phyloP scores from a whole-genome alignment of 2,888 invertebrate genomes.

The Torymus auratus region DNA sequence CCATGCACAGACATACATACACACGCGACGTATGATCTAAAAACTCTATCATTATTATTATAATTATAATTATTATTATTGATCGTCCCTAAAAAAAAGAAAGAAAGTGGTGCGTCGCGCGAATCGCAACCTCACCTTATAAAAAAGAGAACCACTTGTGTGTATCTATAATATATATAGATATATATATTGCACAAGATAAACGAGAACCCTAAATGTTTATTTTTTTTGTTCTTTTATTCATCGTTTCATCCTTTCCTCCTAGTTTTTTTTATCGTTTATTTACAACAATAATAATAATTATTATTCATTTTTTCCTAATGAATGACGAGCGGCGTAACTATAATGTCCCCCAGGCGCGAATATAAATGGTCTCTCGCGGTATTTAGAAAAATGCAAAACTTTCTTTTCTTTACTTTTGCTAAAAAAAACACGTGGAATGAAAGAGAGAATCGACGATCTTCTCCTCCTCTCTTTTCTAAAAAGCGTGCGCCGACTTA shows the following conservation, averaged over 20 bases:
- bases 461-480: background rate
- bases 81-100: slow-evolving; percentile 21
- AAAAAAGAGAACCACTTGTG: slow-evolving; percentile 34
- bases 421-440: slow-evolving; percentile 33
- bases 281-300: no score
- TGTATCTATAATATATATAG: no score
- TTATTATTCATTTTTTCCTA: slow-evolving; percentile 27
- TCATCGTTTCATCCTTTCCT: slow-evolving; percentile 8
- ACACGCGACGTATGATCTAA: slow-evolving; percentile 9
- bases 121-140: slow-evolving; percentile 36
- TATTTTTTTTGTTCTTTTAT: slow-evolving; percentile 20
- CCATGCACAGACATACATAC: no score
- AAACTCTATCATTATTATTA: slow-evolving; percentile 13
- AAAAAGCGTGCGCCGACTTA: background rate
- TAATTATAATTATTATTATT: no score
- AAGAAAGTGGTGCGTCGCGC: slow-evolving; percentile 5
- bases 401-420: slow-evolving; percentile 11
- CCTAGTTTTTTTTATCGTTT: no score
- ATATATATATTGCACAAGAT: slow-evolving; percentile 45
- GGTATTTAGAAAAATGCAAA: slow-evolving; percentile 47
- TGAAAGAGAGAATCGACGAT: slow-evolving; percentile 31
- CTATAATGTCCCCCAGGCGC: slow-evolving; percentile 34
- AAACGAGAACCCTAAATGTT: slow-evolving; percentile 23
- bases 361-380: slow-evolving; percentile 14
- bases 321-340: slow-evolving; percentile 46